Conservation (phyloP, 1,140 invertebrate species). For the Drosophila athabasca region DNA sequence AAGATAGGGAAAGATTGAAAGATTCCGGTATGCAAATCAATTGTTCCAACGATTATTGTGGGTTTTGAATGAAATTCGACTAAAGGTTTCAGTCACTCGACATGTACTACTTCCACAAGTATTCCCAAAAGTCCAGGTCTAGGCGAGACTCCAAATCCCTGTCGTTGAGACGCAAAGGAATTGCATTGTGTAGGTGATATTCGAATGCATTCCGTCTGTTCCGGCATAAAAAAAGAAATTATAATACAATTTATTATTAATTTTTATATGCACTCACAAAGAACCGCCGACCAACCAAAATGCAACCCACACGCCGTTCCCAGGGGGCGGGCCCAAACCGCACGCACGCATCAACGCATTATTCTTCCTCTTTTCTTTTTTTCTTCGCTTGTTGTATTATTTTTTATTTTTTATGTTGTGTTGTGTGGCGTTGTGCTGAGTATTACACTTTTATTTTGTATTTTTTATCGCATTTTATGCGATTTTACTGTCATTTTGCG, state of each 20-base stretch:
- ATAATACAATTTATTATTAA: constrained; percentile 75
- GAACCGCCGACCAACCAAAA: constrained; percentile 60
- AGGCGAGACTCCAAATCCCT: no score
- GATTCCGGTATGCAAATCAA: no score
- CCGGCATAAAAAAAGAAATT: constrained; percentile 57
- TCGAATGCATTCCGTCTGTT: background rate
- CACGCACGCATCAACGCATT: constrained; percentile 43
- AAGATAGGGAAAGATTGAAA: no score
- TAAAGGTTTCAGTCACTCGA: no score
- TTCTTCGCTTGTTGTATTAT: background rate
- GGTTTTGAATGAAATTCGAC: no score
- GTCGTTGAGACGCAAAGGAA: no score
- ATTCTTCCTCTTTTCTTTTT: constrained; percentile 6
- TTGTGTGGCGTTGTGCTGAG: constrained; percentile 29
- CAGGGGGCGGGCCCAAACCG: constrained; percentile 38
- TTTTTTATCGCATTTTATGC: constrained; percentile 49
- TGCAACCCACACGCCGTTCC: constrained; percentile 37
- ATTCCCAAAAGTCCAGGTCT: no score
- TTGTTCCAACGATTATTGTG: no score
- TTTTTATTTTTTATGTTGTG: constrained; percentile 3
- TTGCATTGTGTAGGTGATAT: background rate
- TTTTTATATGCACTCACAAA: constrained; percentile 40
- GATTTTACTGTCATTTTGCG: constrained; percentile 74
- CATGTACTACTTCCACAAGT: background rate
- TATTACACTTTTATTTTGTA: constrained; percentile 14